These are phyloP conservation scores for Grallaria varia DNA, from an alignment of 2,113 vertebrate species.

Conservation along the genomic window DNA sequence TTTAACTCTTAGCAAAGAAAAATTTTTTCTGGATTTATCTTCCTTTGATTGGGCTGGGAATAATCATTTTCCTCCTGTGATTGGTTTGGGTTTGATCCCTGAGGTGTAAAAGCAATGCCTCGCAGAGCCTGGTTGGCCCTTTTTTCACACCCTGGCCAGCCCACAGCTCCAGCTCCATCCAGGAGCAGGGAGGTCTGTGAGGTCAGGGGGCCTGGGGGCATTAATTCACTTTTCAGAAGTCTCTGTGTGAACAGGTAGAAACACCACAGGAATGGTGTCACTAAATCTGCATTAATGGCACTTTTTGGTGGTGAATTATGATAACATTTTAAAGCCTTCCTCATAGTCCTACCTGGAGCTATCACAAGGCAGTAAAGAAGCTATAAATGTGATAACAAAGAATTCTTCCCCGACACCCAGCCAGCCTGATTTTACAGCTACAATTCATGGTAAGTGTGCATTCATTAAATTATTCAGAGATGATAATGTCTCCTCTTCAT, in stretches of 20 bases:
- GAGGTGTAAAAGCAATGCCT: neutral
- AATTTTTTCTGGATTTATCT: neutral
- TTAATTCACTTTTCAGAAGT: neutral
- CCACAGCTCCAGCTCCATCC: neutral
- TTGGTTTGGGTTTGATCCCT: neutral
- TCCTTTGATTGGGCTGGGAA: neutral
- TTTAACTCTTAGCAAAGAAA: neutral
- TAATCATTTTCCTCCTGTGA: neutral
- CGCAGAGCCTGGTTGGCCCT: neutral
- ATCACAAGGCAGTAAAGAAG: constrained; percentile 15
- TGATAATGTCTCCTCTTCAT: constrained; percentile 42
- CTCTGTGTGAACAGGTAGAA: neutral
- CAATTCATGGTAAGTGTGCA: constrained; percentile 45
- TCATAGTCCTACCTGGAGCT: constrained; percentile 16
- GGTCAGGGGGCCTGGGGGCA: neutral
- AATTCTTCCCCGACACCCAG: neutral
- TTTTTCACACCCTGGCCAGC: neutral
- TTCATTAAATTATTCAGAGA: constrained; percentile 50
- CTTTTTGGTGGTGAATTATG: neutral
- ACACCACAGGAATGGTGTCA: neutral
- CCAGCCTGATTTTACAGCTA: constrained; percentile 23
- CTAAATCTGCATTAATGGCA: neutral
- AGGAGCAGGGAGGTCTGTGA: neutral
- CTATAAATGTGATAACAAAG: constrained; percentile 35
- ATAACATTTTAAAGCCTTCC: neutral